Conservation (phyloP, 2,888 invertebrate genomes). For the Polyploca ridens region DNA sequence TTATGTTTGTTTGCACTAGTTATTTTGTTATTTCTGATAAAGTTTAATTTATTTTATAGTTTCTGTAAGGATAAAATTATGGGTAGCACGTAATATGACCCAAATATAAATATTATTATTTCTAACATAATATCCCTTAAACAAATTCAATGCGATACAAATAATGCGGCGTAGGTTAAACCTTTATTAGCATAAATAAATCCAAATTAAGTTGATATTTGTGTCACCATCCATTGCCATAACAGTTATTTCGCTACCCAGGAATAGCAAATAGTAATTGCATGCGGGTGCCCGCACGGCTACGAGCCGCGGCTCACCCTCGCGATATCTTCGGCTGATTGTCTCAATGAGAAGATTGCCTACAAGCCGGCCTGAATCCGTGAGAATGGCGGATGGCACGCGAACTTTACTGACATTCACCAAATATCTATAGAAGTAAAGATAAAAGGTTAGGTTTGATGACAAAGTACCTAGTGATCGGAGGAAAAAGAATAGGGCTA, state of each 20-base stretch:
- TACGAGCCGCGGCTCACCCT: slow-evolving; percentile 27
- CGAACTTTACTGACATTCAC: slow-evolving; percentile 29
- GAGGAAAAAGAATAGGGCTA: no score
- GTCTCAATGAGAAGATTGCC: slow-evolving; percentile 63
- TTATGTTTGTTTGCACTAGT: no score
- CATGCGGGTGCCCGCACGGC: slow-evolving; percentile 31
- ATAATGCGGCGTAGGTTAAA: not conserved
- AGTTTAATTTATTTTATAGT: no score
- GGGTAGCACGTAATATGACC: no score
- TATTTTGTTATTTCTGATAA: no score
- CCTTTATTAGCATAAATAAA: not conserved
- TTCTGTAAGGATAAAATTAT: no score
- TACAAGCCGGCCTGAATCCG: slow-evolving; percentile 25
- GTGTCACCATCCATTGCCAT: not conserved
- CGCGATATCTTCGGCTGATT: slow-evolving; percentile 46
- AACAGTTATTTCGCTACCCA: not conserved
- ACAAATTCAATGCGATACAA: no score
- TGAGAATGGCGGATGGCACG: slow-evolving; percentile 44
- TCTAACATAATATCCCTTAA: no score
- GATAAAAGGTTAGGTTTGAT: no score
- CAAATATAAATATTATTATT: no score
- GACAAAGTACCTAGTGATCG: no score
- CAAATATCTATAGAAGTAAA: not conserved
- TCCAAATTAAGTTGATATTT: not conserved
- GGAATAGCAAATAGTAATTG: slow-evolving; percentile 25